Conservation (phyloP, 1,140 invertebrate genomes). For the Coptotermes formosanus region DNA sequence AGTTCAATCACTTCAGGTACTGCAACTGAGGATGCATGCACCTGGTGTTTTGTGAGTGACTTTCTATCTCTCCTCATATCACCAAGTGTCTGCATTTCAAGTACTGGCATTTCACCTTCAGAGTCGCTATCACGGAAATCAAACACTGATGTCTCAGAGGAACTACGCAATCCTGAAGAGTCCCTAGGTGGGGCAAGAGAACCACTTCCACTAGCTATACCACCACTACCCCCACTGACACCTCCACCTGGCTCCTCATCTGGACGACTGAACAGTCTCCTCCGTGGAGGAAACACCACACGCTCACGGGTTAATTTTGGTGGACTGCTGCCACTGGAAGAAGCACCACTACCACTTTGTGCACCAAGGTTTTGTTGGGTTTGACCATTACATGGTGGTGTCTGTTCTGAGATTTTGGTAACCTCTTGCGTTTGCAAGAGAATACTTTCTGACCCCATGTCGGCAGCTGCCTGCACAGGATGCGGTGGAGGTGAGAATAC, state of each 20-base stretch:
- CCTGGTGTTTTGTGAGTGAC: conserved; percentile 28
- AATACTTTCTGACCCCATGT: not conserved
- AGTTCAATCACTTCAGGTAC: conserved; percentile 15
- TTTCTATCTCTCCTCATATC: conserved; percentile 57
- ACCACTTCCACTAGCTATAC: not conserved
- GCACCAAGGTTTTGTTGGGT: not conserved
- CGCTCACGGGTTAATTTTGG: conserved; percentile 54
- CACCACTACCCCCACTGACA: not conserved
- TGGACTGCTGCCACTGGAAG: conserved; percentile 45
- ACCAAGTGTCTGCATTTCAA: conserved; percentile 56
- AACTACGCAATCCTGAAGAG: conserved; percentile 56
- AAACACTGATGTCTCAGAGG: conserved; percentile 63
- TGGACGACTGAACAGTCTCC: conserved; percentile 31
- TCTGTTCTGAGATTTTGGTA: conserved; percentile 9
- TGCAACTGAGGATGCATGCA: not conserved
- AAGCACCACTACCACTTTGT: not conserved
- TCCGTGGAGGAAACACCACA: conserved; percentile 41
- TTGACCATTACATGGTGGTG: not conserved
- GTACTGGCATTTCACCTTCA: conserved; percentile 57
- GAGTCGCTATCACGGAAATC: conserved; percentile 61
- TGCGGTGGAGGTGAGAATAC: conserved; percentile 36
- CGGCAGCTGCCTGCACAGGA: not conserved
- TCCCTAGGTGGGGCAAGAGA: conserved; percentile 39
- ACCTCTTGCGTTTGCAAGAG: not conserved
- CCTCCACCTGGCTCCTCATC: conserved; percentile 32